These are phyloP conservation scores for Dryoscopus gambensis DNA, from an alignment of 2,113 vertebrate species.

Conservation along the genomic window DNA sequence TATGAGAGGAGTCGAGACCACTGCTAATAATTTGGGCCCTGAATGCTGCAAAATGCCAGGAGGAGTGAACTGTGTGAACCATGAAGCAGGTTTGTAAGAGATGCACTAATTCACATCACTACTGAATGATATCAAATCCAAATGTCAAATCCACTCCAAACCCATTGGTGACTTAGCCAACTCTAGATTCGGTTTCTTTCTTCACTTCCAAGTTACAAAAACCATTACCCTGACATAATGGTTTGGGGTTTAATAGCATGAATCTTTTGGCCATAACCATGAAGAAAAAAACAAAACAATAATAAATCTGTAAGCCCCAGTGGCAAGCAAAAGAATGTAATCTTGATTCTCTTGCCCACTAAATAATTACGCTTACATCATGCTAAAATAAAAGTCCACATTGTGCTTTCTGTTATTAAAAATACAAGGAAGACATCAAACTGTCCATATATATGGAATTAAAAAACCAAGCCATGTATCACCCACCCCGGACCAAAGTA, in stretches of 20 bases:
- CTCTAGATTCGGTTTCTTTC: not conserved
- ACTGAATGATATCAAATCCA: not conserved
- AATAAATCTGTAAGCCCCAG: not conserved
- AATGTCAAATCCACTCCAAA: not conserved
- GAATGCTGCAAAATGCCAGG: not conserved
- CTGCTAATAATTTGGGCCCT: not conserved
- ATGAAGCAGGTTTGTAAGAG: not conserved
- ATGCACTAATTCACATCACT: not conserved
- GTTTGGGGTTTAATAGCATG: not conserved
- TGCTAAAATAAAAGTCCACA: not conserved
- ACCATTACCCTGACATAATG: not conserved
- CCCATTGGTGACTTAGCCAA: not conserved
- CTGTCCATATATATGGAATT: not conserved
- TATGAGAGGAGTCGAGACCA: not conserved
- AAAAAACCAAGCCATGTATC: constrained; percentile 15
- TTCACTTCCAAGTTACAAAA: not conserved
- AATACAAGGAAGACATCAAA: constrained; percentile 6
- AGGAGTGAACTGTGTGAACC: not conserved
- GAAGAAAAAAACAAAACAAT: not conserved
- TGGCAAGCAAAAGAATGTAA: not conserved
- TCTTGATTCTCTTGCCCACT: not conserved
- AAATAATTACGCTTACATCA: constrained; percentile 22
- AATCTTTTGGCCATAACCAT: not conserved
- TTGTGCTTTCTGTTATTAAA: constrained; percentile 13
- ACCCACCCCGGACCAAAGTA: constrained; percentile 43